Evolutionary conservation across 2,888 invertebrate species (phyloP).

Genomic region (Leptinotarsa haldemani): DNA sequence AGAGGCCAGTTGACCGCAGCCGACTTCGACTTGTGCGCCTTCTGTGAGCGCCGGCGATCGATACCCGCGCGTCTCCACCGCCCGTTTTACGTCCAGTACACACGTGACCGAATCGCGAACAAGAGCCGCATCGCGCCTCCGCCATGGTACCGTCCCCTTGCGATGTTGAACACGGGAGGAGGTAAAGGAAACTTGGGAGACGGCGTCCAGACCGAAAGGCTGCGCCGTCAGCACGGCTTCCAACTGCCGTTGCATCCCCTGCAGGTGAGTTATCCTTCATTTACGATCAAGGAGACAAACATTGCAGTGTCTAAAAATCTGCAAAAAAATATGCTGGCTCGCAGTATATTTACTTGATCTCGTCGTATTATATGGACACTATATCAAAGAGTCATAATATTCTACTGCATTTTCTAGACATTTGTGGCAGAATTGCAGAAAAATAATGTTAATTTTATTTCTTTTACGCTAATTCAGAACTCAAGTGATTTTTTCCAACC

Average conservation of each 20-base stretch:
- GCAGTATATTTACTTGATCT: too few species aligned
- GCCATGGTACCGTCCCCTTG: slow-evolving; percentile 54
- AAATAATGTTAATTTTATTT: too few species aligned
- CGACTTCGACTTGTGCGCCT: slow-evolving; percentile 16
- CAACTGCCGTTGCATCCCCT: slow-evolving; percentile 88
- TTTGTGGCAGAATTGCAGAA: too few species aligned
- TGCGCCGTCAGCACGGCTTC: slow-evolving; percentile 83
- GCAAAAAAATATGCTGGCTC: too few species aligned
- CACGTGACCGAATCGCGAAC: slow-evolving; percentile 55
- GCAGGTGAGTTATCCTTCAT: slow-evolving; percentile 67
- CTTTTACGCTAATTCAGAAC: too few species aligned
- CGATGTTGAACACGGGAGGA: slow-evolving; percentile 56
- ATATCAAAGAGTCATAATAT: too few species aligned
- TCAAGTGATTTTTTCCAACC: too few species aligned
- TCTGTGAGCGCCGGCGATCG: slow-evolving; percentile 45
- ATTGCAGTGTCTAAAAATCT: neutral
- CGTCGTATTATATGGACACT: too few species aligned
- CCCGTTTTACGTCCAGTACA: slow-evolving; percentile 48
- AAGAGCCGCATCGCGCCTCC: slow-evolving; percentile 51
- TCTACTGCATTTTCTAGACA: too few species aligned
- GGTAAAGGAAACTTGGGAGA: slow-evolving; percentile 49
- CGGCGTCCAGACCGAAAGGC: slow-evolving; percentile 62
- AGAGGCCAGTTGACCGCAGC: slow-evolving; percentile 28
- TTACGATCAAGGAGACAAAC: neutral
- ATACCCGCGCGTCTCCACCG: slow-evolving; percentile 45